Evolutionary conservation across 2,113 vertebrate species (phyloP), one percentile per base, ranked within the genome.

Genomic region (Polyodon spathula): DNA sequence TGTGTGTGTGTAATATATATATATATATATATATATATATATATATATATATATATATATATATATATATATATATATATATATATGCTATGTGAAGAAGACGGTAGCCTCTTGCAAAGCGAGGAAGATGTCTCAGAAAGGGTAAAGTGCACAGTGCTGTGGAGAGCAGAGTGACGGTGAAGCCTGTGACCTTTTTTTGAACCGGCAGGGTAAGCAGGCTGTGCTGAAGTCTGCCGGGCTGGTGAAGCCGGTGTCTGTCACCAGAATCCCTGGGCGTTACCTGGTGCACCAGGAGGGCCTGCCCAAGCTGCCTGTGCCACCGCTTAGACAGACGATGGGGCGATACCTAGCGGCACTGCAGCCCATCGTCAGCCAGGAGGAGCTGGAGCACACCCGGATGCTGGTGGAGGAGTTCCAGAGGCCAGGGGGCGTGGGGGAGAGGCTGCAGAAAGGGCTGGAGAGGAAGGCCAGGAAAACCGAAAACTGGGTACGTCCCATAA

Each of bases 401-500:
- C 77, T 97, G 67, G 72, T 97, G 73, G 74, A 81, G 0, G 90
- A 94, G 37, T 97, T 99, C 66, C 80, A 81, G 81, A 83, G 69
- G 27, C 62, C 88, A 0, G 94, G 92, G 1, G 93, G 93, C 0
- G 82, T 94, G 0, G 96, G 96, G 8, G 92, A 94, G 56, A 83
- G 84, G 40, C 85, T 99, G 42, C 96, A 99, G 87, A 90, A 81
- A 44, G 77, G 89, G 14, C 79, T 99, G 75, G 92, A 99, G 62
- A 86, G 79, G 58, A 87, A 92, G 67, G 92, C 90, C 10, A 67
- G 6, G 59, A 88, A 84, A 55, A 75, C 67, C 0, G 91, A 95
- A 51, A 99, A 99, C 83, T 99, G 95, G 96, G 96, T 99, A 81
- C n/a, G n/a, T n/a, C n/a, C n/a, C n/a, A n/a, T n/a, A n/a, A n/a